Percentiles rank a stretch among this genome's conserved stretches.
Conservation (phyloP, 1,140 invertebrate genomes). For the Choristoneura fumiferana region DNA sequence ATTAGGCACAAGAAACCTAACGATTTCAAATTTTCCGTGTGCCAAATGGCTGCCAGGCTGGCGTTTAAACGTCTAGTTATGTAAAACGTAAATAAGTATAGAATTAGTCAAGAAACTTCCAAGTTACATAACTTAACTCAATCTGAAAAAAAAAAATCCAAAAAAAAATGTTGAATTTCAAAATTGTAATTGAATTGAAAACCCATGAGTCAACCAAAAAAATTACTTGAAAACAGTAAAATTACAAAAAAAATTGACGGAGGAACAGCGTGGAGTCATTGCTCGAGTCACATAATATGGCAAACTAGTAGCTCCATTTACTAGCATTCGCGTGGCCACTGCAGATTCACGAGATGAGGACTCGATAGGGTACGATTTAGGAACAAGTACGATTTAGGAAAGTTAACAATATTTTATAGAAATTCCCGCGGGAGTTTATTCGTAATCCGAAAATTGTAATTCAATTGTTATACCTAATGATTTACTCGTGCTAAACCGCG, state of each 20-base stretch:
- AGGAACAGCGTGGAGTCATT: neutral
- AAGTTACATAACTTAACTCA: neutral
- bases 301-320: neutral
- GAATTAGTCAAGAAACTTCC: neutral
- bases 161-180: too few relatives aligned
- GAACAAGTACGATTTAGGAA: neutral
- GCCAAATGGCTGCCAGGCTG: neutral
- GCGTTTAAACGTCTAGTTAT: neutral
- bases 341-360: neutral
- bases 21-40: neutral
- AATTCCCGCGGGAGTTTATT: too few relatives aligned
- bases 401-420: conserved; percentile 3
- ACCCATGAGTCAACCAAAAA: neutral
- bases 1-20: neutral
- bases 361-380: neutral
- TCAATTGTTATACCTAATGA: too few relatives aligned
- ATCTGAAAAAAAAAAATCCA: too few relatives aligned
- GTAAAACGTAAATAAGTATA: neutral
- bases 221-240: neutral
- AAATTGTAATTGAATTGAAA: neutral
- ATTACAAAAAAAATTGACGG: neutral
- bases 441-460: too few relatives aligned
- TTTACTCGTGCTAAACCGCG: too few relatives aligned
- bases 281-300: neutral
- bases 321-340: neutral